Evolutionary conservation across 2,888 invertebrate genomes (phyloP).

Genomic region (Miltochrista miniata): DNA sequence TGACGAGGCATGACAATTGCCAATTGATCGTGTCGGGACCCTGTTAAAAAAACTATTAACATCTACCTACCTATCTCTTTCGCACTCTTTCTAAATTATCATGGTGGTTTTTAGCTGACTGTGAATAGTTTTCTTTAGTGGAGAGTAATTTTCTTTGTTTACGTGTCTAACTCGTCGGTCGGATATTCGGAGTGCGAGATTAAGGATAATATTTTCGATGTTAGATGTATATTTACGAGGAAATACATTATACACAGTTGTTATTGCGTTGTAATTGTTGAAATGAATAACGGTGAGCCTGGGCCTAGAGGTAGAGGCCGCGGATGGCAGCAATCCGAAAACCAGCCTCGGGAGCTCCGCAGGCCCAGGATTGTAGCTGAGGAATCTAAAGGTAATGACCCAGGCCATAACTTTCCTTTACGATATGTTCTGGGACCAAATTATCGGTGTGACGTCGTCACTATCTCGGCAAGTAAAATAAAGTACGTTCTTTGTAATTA

Average conservation of each 20-base stretch:
- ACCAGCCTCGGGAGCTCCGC: constrained; percentile 75
- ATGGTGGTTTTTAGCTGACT: constrained; percentile 71
- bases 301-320: constrained; percentile 80
- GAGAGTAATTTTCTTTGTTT: constrained; percentile 77
- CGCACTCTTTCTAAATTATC: constrained; percentile 51
- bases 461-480: constrained; percentile 50
- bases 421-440: constrained; percentile 29
- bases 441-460: constrained; percentile 60
- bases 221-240: constrained; percentile 66
- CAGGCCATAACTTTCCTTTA: constrained; percentile 44
- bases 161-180: constrained; percentile 71
- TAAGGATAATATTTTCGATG: constrained; percentile 36
- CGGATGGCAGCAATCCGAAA: constrained; percentile 76
- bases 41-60: too few species aligned
- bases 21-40: too few species aligned
- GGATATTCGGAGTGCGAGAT: constrained; percentile 33
- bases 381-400: constrained; percentile 63
- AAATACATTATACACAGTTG: constrained; percentile 42
- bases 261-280: constrained; percentile 48
- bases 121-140: constrained; percentile 53
- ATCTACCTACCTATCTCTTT: constrained; percentile 30
- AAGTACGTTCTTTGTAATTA: constrained; percentile 60
- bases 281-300: constrained; percentile 82
- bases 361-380: constrained; percentile 66
- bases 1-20: too few species aligned